phyloP scores from a whole-genome alignment of 1,140 invertebrate genomes.

The Drosophila pallidifrons region DNA sequence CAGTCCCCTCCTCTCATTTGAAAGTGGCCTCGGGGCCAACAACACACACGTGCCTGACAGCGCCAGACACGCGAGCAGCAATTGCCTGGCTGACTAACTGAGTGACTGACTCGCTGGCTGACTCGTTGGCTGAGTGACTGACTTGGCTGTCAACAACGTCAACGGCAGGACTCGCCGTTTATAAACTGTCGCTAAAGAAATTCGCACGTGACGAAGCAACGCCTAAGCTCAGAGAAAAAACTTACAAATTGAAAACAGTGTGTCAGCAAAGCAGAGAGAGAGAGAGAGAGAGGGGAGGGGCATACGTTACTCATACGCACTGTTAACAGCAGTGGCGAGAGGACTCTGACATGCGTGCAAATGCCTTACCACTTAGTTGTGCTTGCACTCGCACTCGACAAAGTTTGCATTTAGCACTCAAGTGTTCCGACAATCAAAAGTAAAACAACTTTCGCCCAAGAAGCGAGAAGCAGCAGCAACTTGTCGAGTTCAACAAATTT shows the following conservation, averaged over 20 bases:
- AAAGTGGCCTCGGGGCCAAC: constrained; percentile 24
- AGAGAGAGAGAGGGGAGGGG: too few relatives aligned
- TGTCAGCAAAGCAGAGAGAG: constrained; percentile 29
- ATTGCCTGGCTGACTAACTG: constrained; percentile 14
- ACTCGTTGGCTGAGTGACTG: not conserved
- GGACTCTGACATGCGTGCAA: constrained; percentile 67
- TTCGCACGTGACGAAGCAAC: constrained; percentile 45
- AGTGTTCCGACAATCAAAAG: constrained; percentile 76
- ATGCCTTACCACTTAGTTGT: constrained; percentile 68
- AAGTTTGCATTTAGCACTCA: constrained; percentile 74
- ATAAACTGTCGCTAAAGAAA: constrained; percentile 66
- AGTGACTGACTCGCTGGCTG: constrained; percentile 11
- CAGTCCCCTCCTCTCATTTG: not conserved
- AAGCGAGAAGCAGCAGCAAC: not conserved
- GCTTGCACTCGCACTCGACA: constrained; percentile 26
- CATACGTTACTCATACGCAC: constrained; percentile 12
- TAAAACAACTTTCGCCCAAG: constrained; percentile 54
- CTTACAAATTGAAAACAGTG: constrained; percentile 60
- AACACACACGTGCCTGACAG: constrained; percentile 63
- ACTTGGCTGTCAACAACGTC: constrained; percentile 44
- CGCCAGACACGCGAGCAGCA: constrained; percentile 44
- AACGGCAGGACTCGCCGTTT: constrained; percentile 24
- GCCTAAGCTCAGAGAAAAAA: constrained; percentile 37
- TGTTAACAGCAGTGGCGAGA: constrained; percentile 21
- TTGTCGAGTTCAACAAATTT: constrained; percentile 23